Conservation (phyloP, 1,140 invertebrate species). For the Cotesia glomerata region DNA sequence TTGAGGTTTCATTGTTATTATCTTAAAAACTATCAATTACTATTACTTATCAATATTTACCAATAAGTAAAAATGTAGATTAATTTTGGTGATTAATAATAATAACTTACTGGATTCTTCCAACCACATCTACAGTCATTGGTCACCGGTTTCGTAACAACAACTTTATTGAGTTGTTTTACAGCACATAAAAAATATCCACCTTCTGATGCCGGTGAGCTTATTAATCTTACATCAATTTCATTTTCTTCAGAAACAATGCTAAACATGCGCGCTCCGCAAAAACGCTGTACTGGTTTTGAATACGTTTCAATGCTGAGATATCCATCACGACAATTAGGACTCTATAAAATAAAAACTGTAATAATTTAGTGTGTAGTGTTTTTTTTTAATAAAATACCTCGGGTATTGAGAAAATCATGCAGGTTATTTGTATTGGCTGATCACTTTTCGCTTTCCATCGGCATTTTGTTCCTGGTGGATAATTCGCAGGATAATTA, state of each 20-base stretch:
- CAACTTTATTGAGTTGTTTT: slow-evolving; percentile 41
- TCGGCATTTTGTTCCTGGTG: slow-evolving; percentile 53
- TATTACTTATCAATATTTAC: background rate
- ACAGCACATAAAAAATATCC: slow-evolving; percentile 64
- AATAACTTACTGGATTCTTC: slow-evolving; percentile 61
- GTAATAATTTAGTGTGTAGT: background rate
- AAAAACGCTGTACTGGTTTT: slow-evolving; percentile 56
- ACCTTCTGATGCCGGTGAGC: slow-evolving; percentile 46
- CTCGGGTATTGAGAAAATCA: slow-evolving; percentile 58
- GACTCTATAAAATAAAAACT: slow-evolving; percentile 28
- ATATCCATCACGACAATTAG: slow-evolving; percentile 47
- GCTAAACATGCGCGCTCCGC: slow-evolving; percentile 61
- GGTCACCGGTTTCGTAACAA: background rate
- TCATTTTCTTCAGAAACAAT: slow-evolving; percentile 55
- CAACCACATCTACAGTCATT: slow-evolving; percentile 65
- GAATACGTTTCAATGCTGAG: slow-evolving; percentile 28
- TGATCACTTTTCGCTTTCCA: slow-evolving; percentile 63
- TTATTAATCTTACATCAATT: slow-evolving; percentile 56
- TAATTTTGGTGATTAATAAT: background rate
- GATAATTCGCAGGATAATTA: slow-evolving; percentile 61
- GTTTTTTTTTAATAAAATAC: slow-evolving; percentile 48
- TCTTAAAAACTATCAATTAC: too few relatives aligned
- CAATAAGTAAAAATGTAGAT: background rate
- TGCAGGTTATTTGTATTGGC: slow-evolving; percentile 57
- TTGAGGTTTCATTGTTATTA: too few relatives aligned